Evolutionary conservation across 1,140 invertebrate species (phyloP).

Genomic region (Prorops nasuta): DNA sequence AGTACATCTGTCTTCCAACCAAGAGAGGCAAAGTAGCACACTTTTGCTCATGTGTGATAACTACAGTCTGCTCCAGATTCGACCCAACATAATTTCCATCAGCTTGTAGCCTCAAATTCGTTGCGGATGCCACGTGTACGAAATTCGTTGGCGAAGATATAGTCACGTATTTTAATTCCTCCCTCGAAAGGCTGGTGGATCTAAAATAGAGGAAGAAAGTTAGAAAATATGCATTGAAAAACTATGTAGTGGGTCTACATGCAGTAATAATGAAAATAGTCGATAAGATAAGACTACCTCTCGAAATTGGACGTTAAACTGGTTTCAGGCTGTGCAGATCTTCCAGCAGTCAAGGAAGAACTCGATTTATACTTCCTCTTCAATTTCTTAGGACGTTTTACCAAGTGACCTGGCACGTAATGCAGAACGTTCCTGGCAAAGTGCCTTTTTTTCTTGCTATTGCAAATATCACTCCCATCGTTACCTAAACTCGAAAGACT

Average conservation of each 20-base stretch:
- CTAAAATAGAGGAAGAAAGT: conserved; percentile 1
- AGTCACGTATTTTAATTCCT: conserved; percentile 28
- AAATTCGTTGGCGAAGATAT: conserved; percentile 48
- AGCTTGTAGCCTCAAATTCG: conserved; percentile 26
- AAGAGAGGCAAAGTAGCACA: conserved; percentile 31
- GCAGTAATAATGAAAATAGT: no score
- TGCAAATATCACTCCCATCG: no score
- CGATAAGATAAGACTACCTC: no score
- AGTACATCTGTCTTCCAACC: no score
- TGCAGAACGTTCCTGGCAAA: conserved; percentile 40
- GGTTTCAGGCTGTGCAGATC: conserved; percentile 1
- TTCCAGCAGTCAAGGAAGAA: conserved; percentile 24
- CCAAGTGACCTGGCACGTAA: conserved; percentile 32
- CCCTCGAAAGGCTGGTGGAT: conserved; percentile 20
- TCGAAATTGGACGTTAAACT: background rate
- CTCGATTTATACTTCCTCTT: conserved; percentile 16
- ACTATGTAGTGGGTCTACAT: no score
- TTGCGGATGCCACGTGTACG: conserved; percentile 46
- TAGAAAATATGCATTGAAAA: no score
- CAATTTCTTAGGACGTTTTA: conserved; percentile 14
- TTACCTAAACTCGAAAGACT: no score
- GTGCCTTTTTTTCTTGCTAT: conserved; percentile 29
- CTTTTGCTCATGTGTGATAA: conserved; percentile 43
- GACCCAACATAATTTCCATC: conserved; percentile 7
- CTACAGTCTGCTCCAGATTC: conserved; percentile 17